These are phyloP conservation scores for Mustelus asterias DNA, from an alignment of 2,113 vertebrate species.

Conservation along the genomic window DNA sequence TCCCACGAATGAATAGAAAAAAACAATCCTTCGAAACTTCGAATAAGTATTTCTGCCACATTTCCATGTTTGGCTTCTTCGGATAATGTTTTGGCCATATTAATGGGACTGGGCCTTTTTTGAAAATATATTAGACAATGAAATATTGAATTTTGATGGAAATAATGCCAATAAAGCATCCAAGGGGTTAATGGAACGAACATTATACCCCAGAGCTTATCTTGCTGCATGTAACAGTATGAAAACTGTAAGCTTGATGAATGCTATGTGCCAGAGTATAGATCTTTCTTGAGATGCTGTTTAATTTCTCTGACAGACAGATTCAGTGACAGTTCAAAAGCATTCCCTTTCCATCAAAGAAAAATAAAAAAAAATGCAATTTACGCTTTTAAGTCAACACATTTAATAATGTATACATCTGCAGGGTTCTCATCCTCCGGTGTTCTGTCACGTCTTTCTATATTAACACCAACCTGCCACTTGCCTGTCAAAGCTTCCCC, in stretches of 20 bases:
- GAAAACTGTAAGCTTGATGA: slow-evolving; percentile 7
- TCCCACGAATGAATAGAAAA: no score
- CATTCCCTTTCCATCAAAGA: not conserved
- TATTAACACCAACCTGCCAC: not conserved
- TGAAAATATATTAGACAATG: not conserved
- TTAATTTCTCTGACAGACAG: slow-evolving; percentile 4
- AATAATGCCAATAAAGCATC: not conserved
- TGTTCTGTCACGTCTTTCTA: not conserved
- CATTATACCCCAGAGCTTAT: not conserved
- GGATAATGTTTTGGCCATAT: not conserved
- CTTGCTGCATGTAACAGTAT: not conserved
- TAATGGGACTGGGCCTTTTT: not conserved
- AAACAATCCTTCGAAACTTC: not conserved
- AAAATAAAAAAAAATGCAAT: slow-evolving; percentile 29
- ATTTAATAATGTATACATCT: slow-evolving; percentile 4
- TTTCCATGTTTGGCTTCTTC: not conserved
- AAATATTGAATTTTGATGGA: not conserved
- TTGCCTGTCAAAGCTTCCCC: not conserved
- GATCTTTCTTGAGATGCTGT: not conserved
- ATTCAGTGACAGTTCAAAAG: slow-evolving; percentile 9
- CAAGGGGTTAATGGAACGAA: not conserved
- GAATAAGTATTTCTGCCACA: not conserved
- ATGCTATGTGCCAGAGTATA: not conserved
- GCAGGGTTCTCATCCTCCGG: not conserved
- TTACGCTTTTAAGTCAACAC: slow-evolving; percentile 10